Evolutionary conservation across 2,888 invertebrate genomes (phyloP).

Genomic region (Catonia carolina): DNA sequence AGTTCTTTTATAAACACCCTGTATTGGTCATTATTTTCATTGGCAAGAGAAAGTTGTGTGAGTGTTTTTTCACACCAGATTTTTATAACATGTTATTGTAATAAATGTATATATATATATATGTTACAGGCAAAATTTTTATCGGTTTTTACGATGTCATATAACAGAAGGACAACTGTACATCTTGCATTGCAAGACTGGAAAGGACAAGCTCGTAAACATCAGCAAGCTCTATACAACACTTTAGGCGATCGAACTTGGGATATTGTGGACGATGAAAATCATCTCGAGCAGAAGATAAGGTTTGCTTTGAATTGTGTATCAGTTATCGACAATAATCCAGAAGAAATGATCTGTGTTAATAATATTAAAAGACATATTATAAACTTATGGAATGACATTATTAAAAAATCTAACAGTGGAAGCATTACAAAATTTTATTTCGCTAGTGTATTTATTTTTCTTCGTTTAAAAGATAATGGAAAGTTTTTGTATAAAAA

Average conservation of each 20-base stretch:
- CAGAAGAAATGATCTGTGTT: conserved; percentile 10
- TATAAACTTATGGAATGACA: conserved; percentile 7
- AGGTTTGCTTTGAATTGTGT: conserved; percentile 18
- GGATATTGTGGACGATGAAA: conserved; percentile 4
- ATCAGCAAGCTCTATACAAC: conserved; percentile 21
- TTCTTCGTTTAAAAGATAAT: conserved; percentile 12
- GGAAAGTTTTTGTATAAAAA: too few species aligned
- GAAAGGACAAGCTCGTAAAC: conserved; percentile 18
- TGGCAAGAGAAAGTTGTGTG: too few species aligned
- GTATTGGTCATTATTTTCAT: too few species aligned
- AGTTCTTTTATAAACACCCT: too few species aligned
- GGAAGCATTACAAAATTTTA: conserved; percentile 5
- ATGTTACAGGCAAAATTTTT: too few species aligned
- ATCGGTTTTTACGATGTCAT: too few species aligned
- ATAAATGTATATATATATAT: too few species aligned
- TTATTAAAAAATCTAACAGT: not conserved
- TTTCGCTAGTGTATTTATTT: conserved; percentile 13
- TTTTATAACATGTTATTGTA: too few species aligned
- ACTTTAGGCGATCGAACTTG: conserved; percentile 18
- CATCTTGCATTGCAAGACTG: too few species aligned
- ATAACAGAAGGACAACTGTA: too few species aligned
- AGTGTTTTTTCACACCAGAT: too few species aligned
- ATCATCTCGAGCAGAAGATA: conserved; percentile 9
- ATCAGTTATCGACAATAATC: conserved; percentile 3
- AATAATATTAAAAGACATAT: conserved; percentile 15